These are phyloP conservation scores for Horisme vitalbata DNA, from an alignment of 2,888 invertebrate genomes.

Conservation along the genomic window DNA sequence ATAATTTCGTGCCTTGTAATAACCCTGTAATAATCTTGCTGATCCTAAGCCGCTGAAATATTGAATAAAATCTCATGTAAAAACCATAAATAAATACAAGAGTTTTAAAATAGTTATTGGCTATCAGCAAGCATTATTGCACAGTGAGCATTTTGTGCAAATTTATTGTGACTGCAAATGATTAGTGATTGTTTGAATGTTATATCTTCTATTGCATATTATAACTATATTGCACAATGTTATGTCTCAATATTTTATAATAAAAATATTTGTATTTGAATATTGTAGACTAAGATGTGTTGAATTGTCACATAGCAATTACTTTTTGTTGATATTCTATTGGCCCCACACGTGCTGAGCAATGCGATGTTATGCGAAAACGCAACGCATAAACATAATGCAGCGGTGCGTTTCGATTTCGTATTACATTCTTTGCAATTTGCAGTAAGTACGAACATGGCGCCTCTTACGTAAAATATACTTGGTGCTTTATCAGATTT, in stretches of 20 bases:
- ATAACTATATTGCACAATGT: constrained; percentile 78
- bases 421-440: too few species aligned
- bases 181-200: constrained; percentile 71
- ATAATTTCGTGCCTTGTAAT: constrained; percentile 76
- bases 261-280: constrained; percentile 60
- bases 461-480: constrained; percentile 45
- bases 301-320: constrained; percentile 18
- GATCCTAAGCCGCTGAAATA: constrained; percentile 34
- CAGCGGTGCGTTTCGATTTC: too few species aligned
- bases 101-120: constrained; percentile 35
- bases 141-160: constrained; percentile 70
- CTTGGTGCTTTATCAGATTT: constrained; percentile 65
- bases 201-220: constrained; percentile 69
- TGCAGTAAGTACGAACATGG: too few species aligned
- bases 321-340: constrained; percentile 11
- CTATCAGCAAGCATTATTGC: constrained; percentile 50
- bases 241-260: constrained; percentile 80
- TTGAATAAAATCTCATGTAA: constrained; percentile 35
- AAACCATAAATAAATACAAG: constrained; percentile 27
- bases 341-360: too few species aligned
- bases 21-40: constrained; percentile 55
- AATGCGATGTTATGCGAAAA: too few species aligned
- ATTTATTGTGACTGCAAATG: constrained; percentile 71
- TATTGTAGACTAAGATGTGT: constrained; percentile 47
- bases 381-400: too few species aligned